Base-by-base conservation (phyloP, 2,113 vertebrate species). In the Columbina picui region DNA sequence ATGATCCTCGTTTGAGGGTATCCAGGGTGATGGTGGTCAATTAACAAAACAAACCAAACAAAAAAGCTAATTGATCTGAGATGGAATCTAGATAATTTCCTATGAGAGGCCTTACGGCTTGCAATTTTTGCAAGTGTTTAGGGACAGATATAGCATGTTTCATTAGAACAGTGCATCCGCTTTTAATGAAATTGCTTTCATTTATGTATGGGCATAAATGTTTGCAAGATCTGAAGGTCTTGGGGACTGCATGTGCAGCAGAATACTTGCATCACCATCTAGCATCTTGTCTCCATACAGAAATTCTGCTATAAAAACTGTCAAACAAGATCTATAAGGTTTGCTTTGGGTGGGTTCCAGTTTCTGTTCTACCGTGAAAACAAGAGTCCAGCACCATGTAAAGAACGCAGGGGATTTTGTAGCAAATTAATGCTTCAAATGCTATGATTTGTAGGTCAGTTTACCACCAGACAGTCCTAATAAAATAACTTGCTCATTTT, bases 281-380 rank as follows among this genome's bases (percentile, higher is more conserved):
- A 84, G 55, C 77, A 93, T 79, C 64, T 63, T 52, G 84, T 59
- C 60, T 84, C 60, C 60, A 26, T 55, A 47, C 75, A 32, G 55
- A 82, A 81, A 11, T 89, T 70, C 30, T 67, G 77, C 89, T 82
- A 38, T 84, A 91, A 87, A 91, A 81, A 7, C 56, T 84, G 84
- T 49, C 57, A 83, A 69, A 52, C 30, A 60, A 94, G 87, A 91
- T 65, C 34, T 88, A 76, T 49, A 85, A 50, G 57, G 78, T 92
- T 95, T 88, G 70, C 61, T 75, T 91, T 96, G 87, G 65, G 81
- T 56, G 47, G 47, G 20, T 84, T 92, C 92, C 94, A 90, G 67
- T 79, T 91, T 71, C 70, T 6, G 3, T 53, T 82, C 74, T 69
- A 61, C 23, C 26, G 47, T 61, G 57, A 88, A 82, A 87, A 55